phyloP scores from a whole-genome alignment of 2,888 invertebrate species.

The Acronicta psi region DNA sequence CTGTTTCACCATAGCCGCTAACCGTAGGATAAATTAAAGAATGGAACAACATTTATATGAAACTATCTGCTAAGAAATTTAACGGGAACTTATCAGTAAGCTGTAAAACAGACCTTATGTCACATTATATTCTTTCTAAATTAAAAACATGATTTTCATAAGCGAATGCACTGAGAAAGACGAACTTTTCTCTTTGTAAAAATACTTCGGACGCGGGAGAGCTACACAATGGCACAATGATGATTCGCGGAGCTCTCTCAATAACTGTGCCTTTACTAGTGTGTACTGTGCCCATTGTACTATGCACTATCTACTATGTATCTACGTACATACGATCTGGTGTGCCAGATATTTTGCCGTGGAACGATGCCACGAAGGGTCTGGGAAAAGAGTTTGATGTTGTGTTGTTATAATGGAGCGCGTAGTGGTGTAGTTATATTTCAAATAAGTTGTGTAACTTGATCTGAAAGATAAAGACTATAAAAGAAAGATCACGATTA shows the following conservation, averaged over 20 bases:
- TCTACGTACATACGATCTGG: conserved; percentile 18
- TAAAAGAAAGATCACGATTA: no score
- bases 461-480: no score
- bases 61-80: no score
- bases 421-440: no score
- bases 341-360: conserved; percentile 32
- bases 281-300: not conserved
- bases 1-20: no score
- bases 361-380: not conserved
- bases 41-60: no score
- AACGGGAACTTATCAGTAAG: no score
- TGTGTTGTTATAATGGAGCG: no score
- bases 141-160: conserved; percentile 54
- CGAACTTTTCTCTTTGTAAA: conserved; percentile 58
- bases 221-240: conserved; percentile 56
- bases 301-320: not conserved
- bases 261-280: conserved; percentile 50
- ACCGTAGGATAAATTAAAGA: no score
- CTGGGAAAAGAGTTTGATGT: not conserved
- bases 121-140: conserved; percentile 39
- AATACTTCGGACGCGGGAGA: conserved; percentile 54
- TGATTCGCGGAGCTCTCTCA: conserved; percentile 48
- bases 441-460: no score
- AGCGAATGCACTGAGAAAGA: conserved; percentile 45
- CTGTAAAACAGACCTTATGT: no score